Evolutionary conservation across 2,113 vertebrate genomes (phyloP).

Genomic region (Podarcis cretensis): DNA sequence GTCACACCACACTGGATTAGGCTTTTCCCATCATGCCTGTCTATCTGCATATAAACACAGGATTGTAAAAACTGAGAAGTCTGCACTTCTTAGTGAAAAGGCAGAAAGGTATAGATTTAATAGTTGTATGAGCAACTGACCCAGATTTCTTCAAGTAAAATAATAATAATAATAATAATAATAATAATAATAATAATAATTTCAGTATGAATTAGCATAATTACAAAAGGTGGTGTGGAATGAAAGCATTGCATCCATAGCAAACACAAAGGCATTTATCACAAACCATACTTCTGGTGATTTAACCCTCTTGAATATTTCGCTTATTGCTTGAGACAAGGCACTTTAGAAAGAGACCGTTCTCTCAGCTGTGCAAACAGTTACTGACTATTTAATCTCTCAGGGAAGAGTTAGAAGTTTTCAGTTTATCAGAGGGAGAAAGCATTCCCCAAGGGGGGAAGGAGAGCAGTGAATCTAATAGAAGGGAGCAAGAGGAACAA

Average conservation of each 20-base stretch:
- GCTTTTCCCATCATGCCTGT: not conserved
- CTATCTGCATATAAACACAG: not conserved
- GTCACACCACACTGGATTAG: not conserved
- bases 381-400: not conserved
- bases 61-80: not conserved
- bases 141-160: not conserved
- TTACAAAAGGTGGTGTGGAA: not conserved
- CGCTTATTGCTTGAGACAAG: not conserved
- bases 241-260: not conserved
- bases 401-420: too few species aligned
- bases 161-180: not conserved
- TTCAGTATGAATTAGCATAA: not conserved
- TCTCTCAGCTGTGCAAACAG: conserved; percentile 34
- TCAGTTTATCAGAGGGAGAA: too few species aligned
- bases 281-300: not conserved
- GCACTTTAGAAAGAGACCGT: conserved; percentile 10
- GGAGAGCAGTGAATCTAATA: too few species aligned
- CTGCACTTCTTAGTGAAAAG: not conserved
- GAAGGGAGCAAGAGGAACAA: too few species aligned
- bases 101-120: not conserved
- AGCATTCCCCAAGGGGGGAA: too few species aligned
- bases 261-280: not conserved
- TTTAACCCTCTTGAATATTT: conserved; percentile 7
- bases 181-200: not conserved
- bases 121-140: not conserved